These are phyloP conservation scores for Tapirus indicus DNA, from an alignment of 2,797 vertebrate species.

Conservation along the genomic window DNA sequence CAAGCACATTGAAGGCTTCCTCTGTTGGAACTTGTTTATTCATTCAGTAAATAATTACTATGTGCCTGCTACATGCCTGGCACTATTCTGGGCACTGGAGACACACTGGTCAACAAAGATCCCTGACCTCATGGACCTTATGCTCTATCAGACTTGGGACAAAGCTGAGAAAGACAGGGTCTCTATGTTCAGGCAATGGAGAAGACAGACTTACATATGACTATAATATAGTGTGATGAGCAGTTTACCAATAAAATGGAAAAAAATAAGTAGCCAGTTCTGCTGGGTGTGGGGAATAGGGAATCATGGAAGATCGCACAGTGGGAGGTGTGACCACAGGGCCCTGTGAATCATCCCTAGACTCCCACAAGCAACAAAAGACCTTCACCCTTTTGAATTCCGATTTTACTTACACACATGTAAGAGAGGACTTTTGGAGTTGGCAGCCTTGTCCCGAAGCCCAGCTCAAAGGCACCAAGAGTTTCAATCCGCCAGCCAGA, in stretches of 20 bases:
- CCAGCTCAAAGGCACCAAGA: conserved; percentile 28
- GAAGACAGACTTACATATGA: neutral
- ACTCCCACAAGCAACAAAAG: neutral
- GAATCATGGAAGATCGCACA: neutral
- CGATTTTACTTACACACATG: neutral
- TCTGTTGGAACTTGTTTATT: neutral
- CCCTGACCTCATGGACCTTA: neutral
- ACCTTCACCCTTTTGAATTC: neutral
- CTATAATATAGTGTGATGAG: neutral
- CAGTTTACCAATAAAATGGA: neutral
- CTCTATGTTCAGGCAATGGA: neutral
- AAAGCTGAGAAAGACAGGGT: neutral
- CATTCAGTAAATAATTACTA: neutral
- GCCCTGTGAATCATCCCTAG: neutral
- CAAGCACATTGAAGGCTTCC: neutral
- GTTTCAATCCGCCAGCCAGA: neutral
- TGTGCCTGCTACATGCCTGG: neutral
- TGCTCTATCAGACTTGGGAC: neutral
- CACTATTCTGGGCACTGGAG: neutral
- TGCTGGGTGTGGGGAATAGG: neutral
- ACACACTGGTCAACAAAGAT: neutral
- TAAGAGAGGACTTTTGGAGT: neutral
- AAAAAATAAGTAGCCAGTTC: neutral
- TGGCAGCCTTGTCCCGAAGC: neutral
- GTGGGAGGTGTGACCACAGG: neutral